phyloP scores from a whole-genome alignment of 2,888 invertebrate species.

The Drosophila neotestacea region DNA sequence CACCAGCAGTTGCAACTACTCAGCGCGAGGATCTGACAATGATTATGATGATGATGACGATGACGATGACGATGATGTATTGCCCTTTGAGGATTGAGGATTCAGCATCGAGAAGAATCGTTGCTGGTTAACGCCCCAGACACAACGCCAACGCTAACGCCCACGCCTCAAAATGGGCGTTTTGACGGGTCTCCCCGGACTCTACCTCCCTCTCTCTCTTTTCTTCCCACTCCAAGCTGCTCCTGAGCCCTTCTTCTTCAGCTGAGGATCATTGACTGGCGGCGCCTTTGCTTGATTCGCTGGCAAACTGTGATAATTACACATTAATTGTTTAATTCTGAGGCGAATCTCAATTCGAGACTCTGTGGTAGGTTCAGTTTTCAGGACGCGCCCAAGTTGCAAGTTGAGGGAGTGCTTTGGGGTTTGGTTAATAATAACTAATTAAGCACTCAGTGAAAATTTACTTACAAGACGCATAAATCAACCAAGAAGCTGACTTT shows the following conservation, averaged over 20 bases:
- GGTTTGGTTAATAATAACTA: conserved; percentile 65
- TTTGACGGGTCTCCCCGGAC: conserved; percentile 63
- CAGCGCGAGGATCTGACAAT: conserved; percentile 20
- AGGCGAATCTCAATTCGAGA: conserved; percentile 51
- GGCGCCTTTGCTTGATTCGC: conserved; percentile 47
- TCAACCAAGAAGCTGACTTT: conserved; percentile 48
- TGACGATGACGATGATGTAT: conserved; percentile 59
- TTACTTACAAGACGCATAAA: conserved; percentile 53
- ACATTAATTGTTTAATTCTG: conserved; percentile 82
- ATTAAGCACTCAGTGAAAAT: conserved; percentile 65
- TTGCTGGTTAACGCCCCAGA: conserved; percentile 33
- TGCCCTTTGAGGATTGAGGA: conserved; percentile 34
- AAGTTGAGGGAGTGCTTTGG: conserved; percentile 50
- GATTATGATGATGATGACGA: conserved; percentile 38
- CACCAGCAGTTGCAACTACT: conserved; percentile 32
- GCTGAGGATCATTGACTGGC: conserved; percentile 25
- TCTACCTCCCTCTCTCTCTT: conserved; percentile 1
- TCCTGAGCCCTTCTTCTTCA: conserved; percentile 1
- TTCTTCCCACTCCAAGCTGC: conserved; percentile 3
- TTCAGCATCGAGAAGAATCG: conserved; percentile 22
- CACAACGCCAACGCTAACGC: conserved; percentile 58
- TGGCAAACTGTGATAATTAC: conserved; percentile 82
- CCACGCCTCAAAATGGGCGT: conserved; percentile 68
- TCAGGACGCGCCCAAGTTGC: conserved; percentile 40
- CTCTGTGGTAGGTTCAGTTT: conserved; percentile 57